Percentiles rank a stretch among this genome's conserved stretches.
Conservation (phyloP, 1,140 invertebrate genomes). For the Globodera ellingtonae region DNA sequence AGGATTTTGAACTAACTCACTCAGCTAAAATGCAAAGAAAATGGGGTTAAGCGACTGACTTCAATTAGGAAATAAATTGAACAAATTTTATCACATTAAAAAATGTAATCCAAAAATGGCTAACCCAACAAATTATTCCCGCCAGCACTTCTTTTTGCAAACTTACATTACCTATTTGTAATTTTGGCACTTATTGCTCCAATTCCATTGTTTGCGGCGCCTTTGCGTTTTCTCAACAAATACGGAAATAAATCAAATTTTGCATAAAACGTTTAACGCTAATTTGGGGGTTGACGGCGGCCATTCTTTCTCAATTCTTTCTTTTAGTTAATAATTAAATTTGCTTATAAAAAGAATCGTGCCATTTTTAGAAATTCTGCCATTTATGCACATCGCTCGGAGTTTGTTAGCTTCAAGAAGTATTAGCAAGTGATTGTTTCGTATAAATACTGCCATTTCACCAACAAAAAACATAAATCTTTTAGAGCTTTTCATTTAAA, state of each 20-base stretch:
- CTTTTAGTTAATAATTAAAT: background rate
- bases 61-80: too few relatives aligned
- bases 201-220: too few relatives aligned
- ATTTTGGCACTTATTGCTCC: too few relatives aligned
- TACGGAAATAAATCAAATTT: background rate
- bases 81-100: too few relatives aligned
- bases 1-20: too few relatives aligned
- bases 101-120: too few relatives aligned
- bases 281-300: background rate
- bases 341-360: background rate
- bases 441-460: background rate
- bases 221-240: background rate
- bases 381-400: background rate
- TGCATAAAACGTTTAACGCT: background rate
- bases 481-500: background rate
- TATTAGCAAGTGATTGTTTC: background rate
- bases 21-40: too few relatives aligned
- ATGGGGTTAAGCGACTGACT: too few relatives aligned
- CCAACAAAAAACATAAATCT: too few relatives aligned
- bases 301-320: background rate
- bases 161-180: too few relatives aligned
- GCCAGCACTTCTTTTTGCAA: too few relatives aligned
- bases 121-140: too few relatives aligned
- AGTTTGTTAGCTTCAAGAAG: background rate
- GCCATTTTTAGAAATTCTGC: background rate